Evolutionary conservation across 1,140 invertebrate species (phyloP).

Genomic region (Chironomus tepperi): DNA sequence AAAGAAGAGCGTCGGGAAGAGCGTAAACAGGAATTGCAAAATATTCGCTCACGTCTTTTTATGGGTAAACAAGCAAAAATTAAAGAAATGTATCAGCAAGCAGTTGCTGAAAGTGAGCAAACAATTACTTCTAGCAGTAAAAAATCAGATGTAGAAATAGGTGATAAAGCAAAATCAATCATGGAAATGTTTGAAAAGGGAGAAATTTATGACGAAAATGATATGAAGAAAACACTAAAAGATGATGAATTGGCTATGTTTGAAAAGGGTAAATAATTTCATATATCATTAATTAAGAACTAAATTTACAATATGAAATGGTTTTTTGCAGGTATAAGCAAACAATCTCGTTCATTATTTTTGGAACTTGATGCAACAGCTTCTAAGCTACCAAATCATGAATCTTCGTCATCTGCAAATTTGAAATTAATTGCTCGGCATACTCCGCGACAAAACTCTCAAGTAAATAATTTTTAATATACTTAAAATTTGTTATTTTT

Average conservation of each 20-base stretch:
- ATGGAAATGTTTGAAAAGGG: slow-evolving; percentile 80
- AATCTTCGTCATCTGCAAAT: slow-evolving; percentile 40
- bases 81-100: slow-evolving; percentile 86
- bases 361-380: slow-evolving; percentile 70
- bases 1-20: slow-evolving; percentile 66
- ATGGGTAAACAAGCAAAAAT: slow-evolving; percentile 83
- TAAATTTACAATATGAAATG: neutral
- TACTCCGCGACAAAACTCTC: slow-evolving; percentile 28
- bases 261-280: slow-evolving; percentile 66
- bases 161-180: slow-evolving; percentile 57
- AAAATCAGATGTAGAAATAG: slow-evolving; percentile 48
- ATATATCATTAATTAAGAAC: too few relatives aligned
- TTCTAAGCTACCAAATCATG: slow-evolving; percentile 39
- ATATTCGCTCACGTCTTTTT: slow-evolving; percentile 71
- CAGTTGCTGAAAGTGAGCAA: slow-evolving; percentile 68
- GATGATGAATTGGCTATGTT: slow-evolving; percentile 72
- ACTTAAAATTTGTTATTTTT: too few relatives aligned
- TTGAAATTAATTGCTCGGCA: slow-evolving; percentile 33
- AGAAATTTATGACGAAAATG: slow-evolving; percentile 50
- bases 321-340: slow-evolving; percentile 59
- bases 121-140: slow-evolving; percentile 50
- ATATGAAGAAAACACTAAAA: slow-evolving; percentile 44
- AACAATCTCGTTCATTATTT: slow-evolving; percentile 77
- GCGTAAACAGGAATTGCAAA: slow-evolving; percentile 79
- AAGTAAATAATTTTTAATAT: slow-evolving; percentile 29